Percentiles rank a stretch among this genome's conserved stretches.
These are phyloP conservation scores for Anastatus disparis DNA, from an alignment of 1,140 invertebrate genomes.

Conservation along the genomic window DNA sequence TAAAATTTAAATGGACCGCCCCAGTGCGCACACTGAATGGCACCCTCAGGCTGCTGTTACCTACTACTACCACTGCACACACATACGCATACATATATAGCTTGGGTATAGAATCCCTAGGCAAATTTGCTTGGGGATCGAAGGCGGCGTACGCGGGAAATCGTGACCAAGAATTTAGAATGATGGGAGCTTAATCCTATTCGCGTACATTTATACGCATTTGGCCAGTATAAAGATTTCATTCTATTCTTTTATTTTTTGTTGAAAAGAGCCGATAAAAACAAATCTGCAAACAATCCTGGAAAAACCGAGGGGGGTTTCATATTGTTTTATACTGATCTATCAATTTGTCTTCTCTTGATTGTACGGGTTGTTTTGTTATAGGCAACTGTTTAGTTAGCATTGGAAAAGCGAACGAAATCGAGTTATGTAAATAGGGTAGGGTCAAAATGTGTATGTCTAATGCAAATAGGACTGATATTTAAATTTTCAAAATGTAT, in stretches of 20 bases:
- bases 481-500: too few relatives aligned
- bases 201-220: not conserved
- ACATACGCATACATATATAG: not conserved
- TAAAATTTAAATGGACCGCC: conserved; percentile 47
- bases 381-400: too few relatives aligned
- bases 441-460: too few relatives aligned
- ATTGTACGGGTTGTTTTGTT: too few relatives aligned
- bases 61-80: not conserved
- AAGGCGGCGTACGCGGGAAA: too few relatives aligned
- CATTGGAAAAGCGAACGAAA: too few relatives aligned
- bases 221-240: not conserved
- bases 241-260: not conserved
- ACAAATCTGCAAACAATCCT: not conserved
- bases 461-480: too few relatives aligned
- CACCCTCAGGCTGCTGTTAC: not conserved
- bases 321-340: not conserved
- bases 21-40: too few relatives aligned
- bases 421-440: too few relatives aligned
- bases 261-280: not conserved
- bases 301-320: too few relatives aligned
- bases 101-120: conserved; percentile 22
- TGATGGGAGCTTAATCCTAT: conserved; percentile 20
- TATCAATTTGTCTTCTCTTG: not conserved
- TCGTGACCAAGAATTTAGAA: conserved; percentile 38
- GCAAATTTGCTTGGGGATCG: conserved; percentile 45